Percentiles rank a stretch among this genome's conserved stretches.
Evolutionary conservation across 1,140 invertebrate genomes (phyloP).

Genomic region (Drosophila tristis): DNA sequence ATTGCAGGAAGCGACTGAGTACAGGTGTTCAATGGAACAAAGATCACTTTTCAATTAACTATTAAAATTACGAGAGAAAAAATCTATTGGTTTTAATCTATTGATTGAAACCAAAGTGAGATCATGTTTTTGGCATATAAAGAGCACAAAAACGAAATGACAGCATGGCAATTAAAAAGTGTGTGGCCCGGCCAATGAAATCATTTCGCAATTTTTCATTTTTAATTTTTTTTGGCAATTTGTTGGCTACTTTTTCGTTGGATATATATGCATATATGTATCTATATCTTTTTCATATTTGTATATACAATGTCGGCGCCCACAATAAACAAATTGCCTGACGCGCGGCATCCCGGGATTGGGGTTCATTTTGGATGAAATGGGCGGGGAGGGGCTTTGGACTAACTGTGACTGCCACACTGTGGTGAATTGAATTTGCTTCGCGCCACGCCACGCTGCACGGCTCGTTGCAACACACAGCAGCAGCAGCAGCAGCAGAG

Average conservation of each 20-base stretch:
- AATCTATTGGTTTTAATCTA: constrained; percentile 25
- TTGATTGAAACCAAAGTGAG: constrained; percentile 50
- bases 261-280: constrained; percentile 14
- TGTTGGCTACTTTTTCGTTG: not conserved
- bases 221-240: constrained; percentile 11
- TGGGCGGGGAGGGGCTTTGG: too few species aligned
- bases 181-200: constrained; percentile 55
- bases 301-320: constrained; percentile 61
- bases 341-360: constrained; percentile 8
- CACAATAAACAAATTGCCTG: constrained; percentile 79
- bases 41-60: constrained; percentile 13
- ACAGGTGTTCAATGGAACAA: constrained; percentile 65
- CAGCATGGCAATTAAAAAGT: constrained; percentile 57
- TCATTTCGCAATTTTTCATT: constrained; percentile 48
- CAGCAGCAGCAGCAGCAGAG: not conserved
- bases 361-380: too few species aligned
- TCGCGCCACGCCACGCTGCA: constrained; percentile 29
- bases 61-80: constrained; percentile 1
- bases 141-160: constrained; percentile 21
- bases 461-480: constrained; percentile 54
- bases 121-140: constrained; percentile 60
- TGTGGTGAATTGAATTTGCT: constrained; percentile 73
- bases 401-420: constrained; percentile 26
- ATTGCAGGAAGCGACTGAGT: constrained; percentile 68
- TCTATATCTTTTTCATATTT: constrained; percentile 35